Base-by-base conservation (phyloP, 2,888 invertebrate genomes). In the Tanytarsus gracilentus region DNA sequence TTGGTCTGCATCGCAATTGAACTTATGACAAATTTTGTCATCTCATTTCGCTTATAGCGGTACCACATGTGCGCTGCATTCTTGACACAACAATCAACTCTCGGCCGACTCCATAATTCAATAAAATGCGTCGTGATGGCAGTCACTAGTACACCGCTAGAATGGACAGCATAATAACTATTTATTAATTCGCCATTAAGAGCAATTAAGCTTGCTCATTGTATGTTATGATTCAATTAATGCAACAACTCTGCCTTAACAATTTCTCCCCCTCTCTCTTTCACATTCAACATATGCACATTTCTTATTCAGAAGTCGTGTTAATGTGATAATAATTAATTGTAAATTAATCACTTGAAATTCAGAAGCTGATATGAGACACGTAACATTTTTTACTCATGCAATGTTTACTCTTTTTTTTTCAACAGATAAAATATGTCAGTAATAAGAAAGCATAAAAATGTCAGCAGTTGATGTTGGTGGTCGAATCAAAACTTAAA, bases 281-380 rank as follows among this genome's bases (percentile, higher is more conserved):
- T 36, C 14, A n/a, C n/a, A 11, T 5, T 14, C 36, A 36, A 36
- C 36, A 14, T 36, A n/a, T n/a, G n/a, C 16, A 36, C 36, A 36
- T 29, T 7, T 36, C 36, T 36, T 16, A 36, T 36, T 36, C 16
- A 18, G 36, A 30, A 36, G 33, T 56, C 55, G 55, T 58, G 58
- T 58, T 58, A 58, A 58, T 58, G 58, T 48, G 58, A 58, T 58
- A 48, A 58, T 58, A 58, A 58, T 58, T 58, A 58, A 58, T 58
- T 58, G 29, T 18, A 16, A 58, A 48, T 58, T 58, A 58, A 58
- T 58, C 44, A 48, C 3, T 4, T 14, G n/a, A n/a, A n/a, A n/a
- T n/a, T n/a, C n/a, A n/a, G n/a, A n/a, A n/a, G n/a, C n/a, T n/a
- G n/a, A n/a, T n/a, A n/a, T n/a, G n/a, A n/a, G n/a, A n/a, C n/a